Evolutionary conservation across 2,797 vertebrate genomes (phyloP).

Genomic region (Coccyzus lansbergi): DNA sequence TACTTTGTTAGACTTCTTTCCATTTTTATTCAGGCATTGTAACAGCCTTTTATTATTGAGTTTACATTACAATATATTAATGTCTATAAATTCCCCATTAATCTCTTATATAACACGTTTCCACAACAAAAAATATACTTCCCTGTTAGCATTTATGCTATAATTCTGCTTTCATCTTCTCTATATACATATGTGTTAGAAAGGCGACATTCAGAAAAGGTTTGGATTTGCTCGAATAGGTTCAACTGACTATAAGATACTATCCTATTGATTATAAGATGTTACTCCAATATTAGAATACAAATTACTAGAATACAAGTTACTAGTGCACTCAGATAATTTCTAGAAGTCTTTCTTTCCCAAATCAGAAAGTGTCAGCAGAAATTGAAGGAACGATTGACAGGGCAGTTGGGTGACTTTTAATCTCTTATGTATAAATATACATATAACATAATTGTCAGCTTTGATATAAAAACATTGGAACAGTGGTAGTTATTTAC

Average conservation of each 20-base stretch:
- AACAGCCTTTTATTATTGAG: constrained; percentile 6
- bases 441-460: background rate
- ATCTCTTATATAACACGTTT: constrained; percentile 6
- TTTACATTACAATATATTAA: constrained; percentile 37
- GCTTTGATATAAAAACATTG: background rate
- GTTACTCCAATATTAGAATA: background rate
- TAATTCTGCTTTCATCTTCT: background rate
- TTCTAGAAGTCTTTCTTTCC: background rate
- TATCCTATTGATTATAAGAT: background rate
- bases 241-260: background rate
- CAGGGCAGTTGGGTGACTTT: background rate
- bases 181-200: background rate
- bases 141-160: background rate
- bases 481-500: background rate
- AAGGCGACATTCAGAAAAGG: background rate
- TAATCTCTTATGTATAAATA: background rate
- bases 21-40: constrained; percentile 8
- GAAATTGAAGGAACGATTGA: background rate
- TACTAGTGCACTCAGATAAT: background rate
- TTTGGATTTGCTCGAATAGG: background rate
- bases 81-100: constrained; percentile 32
- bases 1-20: background rate
- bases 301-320: too few species aligned
- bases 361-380: background rate
- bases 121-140: background rate